Conservation (phyloP, 2,888 invertebrate genomes). For the Melangyna quadrimaculata region DNA sequence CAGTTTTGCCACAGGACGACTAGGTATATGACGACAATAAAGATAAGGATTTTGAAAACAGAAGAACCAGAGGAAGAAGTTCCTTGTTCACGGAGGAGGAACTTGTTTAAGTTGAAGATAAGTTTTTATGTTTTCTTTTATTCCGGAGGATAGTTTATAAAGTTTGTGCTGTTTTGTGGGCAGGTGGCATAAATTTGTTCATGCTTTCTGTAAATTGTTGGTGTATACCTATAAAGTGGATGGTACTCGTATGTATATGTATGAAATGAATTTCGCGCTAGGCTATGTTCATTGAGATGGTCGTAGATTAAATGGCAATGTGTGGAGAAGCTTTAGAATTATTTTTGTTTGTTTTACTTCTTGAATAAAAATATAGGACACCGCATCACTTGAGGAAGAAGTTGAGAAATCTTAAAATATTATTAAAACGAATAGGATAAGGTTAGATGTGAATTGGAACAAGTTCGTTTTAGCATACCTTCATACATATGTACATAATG, state of each 20-base stretch:
- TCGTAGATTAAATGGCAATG: constrained; percentile 3
- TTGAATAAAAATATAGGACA: constrained; percentile 7
- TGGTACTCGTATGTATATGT: not conserved
- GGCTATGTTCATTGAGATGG: constrained; percentile 3
- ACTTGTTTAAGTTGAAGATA: constrained; percentile 57
- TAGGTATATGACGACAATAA: not conserved
- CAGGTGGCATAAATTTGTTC: constrained; percentile 55
- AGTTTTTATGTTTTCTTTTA: constrained; percentile 40
- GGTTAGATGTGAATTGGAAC: not conserved
- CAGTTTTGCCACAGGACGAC: constrained; percentile 29
- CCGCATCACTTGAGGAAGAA: not conserved
- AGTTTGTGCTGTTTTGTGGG: constrained; percentile 34
- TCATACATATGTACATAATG: too few species aligned
- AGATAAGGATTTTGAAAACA: not conserved
- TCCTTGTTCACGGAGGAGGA: constrained; percentile 19
- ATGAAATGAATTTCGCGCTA: constrained; percentile 14
- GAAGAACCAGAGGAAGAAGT: not conserved
- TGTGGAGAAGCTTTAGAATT: not conserved
- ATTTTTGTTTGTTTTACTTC: not conserved
- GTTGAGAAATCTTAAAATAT: not conserved
- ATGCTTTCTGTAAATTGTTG: constrained; percentile 41
- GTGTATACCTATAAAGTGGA: constrained; percentile 23
- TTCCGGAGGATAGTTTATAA: constrained; percentile 19
- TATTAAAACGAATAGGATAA: not conserved
- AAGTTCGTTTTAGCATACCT: not conserved